These are phyloP conservation scores for Caretta caretta DNA, from an alignment of 2,113 vertebrate species.

Conservation along the genomic window DNA sequence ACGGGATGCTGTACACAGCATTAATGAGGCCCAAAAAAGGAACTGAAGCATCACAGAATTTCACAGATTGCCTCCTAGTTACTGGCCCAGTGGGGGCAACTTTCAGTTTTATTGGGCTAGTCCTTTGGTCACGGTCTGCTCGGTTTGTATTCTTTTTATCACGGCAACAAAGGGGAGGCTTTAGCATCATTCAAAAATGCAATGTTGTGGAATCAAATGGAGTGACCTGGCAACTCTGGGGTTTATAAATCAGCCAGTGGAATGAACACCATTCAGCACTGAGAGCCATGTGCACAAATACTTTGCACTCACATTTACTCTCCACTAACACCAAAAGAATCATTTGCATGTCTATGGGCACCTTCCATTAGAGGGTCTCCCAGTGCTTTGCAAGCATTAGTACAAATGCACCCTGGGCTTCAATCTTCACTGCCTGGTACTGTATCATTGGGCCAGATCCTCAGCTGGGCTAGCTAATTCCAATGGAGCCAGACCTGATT, in stretches of 20 bases:
- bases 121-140: conserved; percentile 45
- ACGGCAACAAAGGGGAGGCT: conserved; percentile 42
- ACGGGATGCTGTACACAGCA: neutral
- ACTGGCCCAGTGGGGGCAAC: conserved; percentile 27
- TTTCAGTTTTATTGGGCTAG: conserved; percentile 28
- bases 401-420: neutral
- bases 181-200: conserved; percentile 50
- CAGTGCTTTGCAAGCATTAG: neutral
- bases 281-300: conserved; percentile 24
- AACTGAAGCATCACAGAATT: conserved; percentile 5
- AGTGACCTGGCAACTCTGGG: conserved; percentile 60
- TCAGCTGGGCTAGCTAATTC: neutral
- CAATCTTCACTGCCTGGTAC: neutral
- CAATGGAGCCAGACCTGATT: conserved; percentile 3
- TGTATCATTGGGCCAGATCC: neutral
- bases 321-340: neutral
- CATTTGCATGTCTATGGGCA: conserved; percentile 8
- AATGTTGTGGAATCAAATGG: conserved; percentile 50
- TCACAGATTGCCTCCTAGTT: conserved; percentile 37
- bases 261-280: neutral
- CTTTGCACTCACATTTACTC: neutral
- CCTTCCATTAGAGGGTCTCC: neutral
- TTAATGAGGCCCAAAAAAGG: conserved; percentile 21
- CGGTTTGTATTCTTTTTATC: conserved; percentile 46
- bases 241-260: conserved; percentile 50